Evolutionary conservation across 2,797 vertebrate species (phyloP).

Genomic region (Microchirus variegatus): DNA sequence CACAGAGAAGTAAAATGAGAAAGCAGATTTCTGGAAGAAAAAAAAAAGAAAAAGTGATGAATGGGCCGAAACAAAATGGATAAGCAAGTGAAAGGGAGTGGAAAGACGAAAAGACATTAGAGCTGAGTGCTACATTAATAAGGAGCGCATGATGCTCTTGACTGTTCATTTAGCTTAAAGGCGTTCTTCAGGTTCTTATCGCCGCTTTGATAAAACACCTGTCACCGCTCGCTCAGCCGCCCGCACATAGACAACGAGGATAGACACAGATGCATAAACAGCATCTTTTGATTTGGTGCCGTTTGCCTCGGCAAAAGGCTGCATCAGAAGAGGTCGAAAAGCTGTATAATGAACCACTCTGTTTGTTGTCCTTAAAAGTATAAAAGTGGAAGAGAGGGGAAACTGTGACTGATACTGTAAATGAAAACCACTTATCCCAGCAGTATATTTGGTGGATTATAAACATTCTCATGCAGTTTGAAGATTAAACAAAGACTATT

Average conservation of each 20-base stretch:
- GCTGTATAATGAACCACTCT: neutral
- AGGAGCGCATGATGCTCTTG: constrained; percentile 50
- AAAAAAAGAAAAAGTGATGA: constrained; percentile 40
- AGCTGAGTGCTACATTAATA: constrained; percentile 64
- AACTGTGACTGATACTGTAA: neutral
- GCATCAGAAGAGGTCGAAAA: constrained; percentile 7
- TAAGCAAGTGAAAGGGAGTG: constrained; percentile 30
- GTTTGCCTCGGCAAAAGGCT: constrained; percentile 7
- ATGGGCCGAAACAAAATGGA: constrained; percentile 47
- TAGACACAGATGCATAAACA: constrained; percentile 19
- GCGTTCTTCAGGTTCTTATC: constrained; percentile 57
- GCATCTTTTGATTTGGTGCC: constrained; percentile 13
- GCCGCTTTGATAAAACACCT: constrained; percentile 59
- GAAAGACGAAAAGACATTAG: constrained; percentile 59
- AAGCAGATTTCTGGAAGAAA: constrained; percentile 25
- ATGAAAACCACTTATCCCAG: constrained; percentile 23
- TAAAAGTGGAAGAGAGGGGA: neutral
- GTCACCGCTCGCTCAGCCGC: constrained; percentile 36
- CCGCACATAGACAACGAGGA: constrained; percentile 28
- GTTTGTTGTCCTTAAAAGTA: neutral
- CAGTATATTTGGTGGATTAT: constrained; percentile 45
- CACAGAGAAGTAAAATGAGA: constrained; percentile 21
- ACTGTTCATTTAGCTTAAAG: constrained; percentile 46
- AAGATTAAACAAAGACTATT: constrained; percentile 56
- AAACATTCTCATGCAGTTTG: constrained; percentile 59